Evolutionary conservation across 2,888 invertebrate genomes (phyloP), one percentile per base, ranked within the genome.

Genomic region (Zygothrica quintamaculata): DNA sequence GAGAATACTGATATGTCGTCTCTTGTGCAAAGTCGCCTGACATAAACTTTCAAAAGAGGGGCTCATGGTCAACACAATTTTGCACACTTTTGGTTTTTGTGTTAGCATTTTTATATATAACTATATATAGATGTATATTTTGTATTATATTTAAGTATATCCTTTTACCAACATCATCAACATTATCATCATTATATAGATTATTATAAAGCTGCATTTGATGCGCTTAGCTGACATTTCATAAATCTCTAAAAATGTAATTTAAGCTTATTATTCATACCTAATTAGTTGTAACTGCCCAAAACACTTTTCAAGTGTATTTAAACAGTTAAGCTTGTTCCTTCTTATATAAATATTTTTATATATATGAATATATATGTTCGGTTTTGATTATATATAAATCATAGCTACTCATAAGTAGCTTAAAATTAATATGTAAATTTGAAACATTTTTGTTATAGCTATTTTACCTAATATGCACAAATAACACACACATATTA

Each of bases 11-110:
- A 33, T 31, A 7, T 68, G 68, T 55, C 72, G 58, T 15, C 33
- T 34, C 26, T 34, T 15, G 8, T 31, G 40, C 44, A 58, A 53
- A 62, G 62, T 67, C 34, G 66, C 65, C 58, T 67, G 65, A 59
- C 72, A 73, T 70, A 73, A 79, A 56, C 89, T 84, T 81, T 79
- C 89, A 86, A 79, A 85, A 79, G 61, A 47, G 88, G 89, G 89
- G 89, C 89, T 88, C 89, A 79, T 76, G 64, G 78, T 88, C 77
- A 77, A 69, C 79, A 73, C 61, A 77, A 64, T 59, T 79, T 81
- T 78, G 88, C 76, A 76, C 74, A 87, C 86, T 79, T 86, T 79
- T 74, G 80, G 79, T 47, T 48, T 44, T n/a, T 7, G 9, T 7
- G 29, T 51, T 8, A 22, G 15, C 13, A 44, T 15, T 22, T 40